These are phyloP conservation scores for Nebria salina DNA, from an alignment of 2,888 invertebrate species.

Conservation along the genomic window DNA sequence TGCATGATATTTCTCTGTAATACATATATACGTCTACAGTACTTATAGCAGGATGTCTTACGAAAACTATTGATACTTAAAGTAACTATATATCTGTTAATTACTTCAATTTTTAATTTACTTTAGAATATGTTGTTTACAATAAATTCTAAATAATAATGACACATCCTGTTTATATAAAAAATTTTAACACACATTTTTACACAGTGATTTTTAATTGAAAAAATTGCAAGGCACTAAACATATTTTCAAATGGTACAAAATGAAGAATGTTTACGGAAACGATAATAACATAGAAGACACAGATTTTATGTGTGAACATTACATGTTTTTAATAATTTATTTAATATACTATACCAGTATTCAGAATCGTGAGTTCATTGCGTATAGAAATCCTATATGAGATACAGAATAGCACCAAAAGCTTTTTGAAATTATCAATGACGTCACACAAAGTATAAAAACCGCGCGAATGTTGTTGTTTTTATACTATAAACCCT, in stretches of 20 bases:
- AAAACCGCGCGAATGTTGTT: not conserved
- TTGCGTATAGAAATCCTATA: too few relatives aligned
- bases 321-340: too few relatives aligned
- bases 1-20: not conserved
- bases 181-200: not conserved
- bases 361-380: too few relatives aligned
- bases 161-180: not conserved
- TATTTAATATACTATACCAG: too few relatives aligned
- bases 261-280: not conserved
- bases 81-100: not conserved
- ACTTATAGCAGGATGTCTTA: not conserved
- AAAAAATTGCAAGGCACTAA: conserved; percentile 23
- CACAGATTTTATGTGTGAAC: too few relatives aligned
- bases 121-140: not conserved
- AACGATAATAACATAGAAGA: not conserved
- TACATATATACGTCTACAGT: not conserved
- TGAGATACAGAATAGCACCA: too few relatives aligned
- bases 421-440: too few relatives aligned
- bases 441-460: not conserved
- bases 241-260: conserved; percentile 12
- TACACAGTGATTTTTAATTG: conserved; percentile 23
- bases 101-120: not conserved
- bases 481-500: not conserved
- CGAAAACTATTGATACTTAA: not conserved
- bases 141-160: not conserved